Conservation (phyloP, 2,888 invertebrate genomes). For the Liposcelis brunnea region DNA sequence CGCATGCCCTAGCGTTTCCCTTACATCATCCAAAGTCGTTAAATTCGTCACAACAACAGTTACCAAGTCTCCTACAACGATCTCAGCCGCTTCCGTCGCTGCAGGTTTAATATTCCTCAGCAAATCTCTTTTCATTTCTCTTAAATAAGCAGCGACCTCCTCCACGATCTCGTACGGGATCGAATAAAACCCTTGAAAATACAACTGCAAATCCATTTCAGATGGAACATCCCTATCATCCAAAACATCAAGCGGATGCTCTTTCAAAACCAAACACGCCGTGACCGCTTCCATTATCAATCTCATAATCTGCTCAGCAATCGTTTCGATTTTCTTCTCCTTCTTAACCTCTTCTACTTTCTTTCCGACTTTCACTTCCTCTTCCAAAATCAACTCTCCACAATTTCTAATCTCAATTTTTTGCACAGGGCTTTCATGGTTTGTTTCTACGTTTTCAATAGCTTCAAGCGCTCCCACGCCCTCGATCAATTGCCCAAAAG, state of each 20-base stretch:
- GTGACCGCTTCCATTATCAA: slow-evolving; percentile 8
- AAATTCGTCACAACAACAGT: too few relatives aligned
- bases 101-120: too few relatives aligned
- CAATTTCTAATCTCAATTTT: slow-evolving; percentile 11
- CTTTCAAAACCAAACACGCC: background rate
- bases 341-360: too few relatives aligned
- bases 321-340: background rate
- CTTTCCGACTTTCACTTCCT: slow-evolving; percentile 2
- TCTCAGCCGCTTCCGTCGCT: too few relatives aligned
- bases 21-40: too few relatives aligned
- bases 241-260: slow-evolving; percentile 6
- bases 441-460: slow-evolving; percentile 42
- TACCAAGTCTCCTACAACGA: too few relatives aligned
- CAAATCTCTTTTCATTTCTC: too few relatives aligned
- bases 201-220: background rate
- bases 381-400: slow-evolving; percentile 11
- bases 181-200: too few relatives aligned
- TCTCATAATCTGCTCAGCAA: background rate
- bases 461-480: slow-evolving; percentile 40
- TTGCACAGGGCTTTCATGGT: slow-evolving; percentile 38
- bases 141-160: too few relatives aligned
- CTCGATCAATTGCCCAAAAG: slow-evolving; percentile 41
- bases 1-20: too few relatives aligned
- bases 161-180: too few relatives aligned
- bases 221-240: slow-evolving; percentile 13